Percentiles rank a stretch among this genome's conserved stretches.
These are phyloP conservation scores for Dendrocincla tyrannina DNA, from an alignment of 2,797 vertebrate genomes.

Conservation along the genomic window DNA sequence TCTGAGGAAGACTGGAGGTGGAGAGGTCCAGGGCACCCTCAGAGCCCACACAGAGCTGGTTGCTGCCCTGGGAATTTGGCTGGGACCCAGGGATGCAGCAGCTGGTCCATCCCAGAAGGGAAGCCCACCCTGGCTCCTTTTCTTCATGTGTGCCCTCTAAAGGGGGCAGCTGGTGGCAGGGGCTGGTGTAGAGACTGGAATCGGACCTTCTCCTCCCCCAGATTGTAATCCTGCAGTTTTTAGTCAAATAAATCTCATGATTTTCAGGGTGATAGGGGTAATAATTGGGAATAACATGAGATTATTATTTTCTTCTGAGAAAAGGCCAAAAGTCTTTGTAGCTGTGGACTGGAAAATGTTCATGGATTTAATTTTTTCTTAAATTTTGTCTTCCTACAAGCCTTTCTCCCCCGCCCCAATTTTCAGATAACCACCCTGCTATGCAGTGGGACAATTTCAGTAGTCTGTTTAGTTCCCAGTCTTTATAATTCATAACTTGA, in stretches of 20 bases:
- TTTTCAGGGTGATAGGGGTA: neutral
- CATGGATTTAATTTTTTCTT: neutral
- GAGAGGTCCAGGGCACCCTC: neutral
- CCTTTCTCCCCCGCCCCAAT: neutral
- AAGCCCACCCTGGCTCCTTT: neutral
- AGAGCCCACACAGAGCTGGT: neutral
- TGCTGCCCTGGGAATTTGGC: neutral
- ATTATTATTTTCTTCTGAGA: neutral
- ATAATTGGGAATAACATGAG: neutral
- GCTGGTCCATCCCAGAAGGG: neutral
- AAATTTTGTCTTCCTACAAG: neutral
- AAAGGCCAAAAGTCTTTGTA: neutral
- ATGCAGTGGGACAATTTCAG: neutral
- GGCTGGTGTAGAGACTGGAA: neutral
- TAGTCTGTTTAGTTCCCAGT: neutral
- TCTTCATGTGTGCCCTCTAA: neutral
- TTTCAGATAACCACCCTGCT: neutral
- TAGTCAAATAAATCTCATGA: neutral
- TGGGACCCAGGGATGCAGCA: no score
- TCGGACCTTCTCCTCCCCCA: neutral
- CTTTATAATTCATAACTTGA: neutral
- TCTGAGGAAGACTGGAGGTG: neutral
- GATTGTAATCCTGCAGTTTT: neutral
- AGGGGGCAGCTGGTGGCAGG: neutral
- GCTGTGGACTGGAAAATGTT: neutral